Percentiles rank a stretch among this genome's conserved stretches.
These are phyloP conservation scores for Aphelenchoides fujianensis DNA, from an alignment of 1,140 invertebrate species.

Conservation along the genomic window DNA sequence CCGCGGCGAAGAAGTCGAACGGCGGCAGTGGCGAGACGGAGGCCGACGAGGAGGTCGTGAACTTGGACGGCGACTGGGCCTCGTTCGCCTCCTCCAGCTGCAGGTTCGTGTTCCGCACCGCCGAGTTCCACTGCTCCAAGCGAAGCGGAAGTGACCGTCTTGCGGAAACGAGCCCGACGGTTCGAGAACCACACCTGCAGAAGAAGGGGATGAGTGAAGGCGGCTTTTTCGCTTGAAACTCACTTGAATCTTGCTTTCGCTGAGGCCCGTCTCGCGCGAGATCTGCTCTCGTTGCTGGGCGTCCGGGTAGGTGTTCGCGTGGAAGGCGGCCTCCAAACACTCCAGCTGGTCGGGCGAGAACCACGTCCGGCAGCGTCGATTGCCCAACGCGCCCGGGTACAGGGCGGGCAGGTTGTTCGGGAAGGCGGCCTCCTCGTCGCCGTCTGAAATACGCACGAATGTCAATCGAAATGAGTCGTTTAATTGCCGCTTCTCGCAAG, in stretches of 20 bases:
- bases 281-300: constrained; percentile 41
- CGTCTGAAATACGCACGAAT: neutral
- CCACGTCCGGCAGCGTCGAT: constrained; percentile 91
- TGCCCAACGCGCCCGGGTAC: neutral
- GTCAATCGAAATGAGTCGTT: too few relatives aligned
- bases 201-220: constrained; percentile 9
- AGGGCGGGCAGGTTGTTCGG: neutral
- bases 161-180: constrained; percentile 52
- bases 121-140: constrained; percentile 17
- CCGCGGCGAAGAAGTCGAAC: neutral
- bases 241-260: constrained; percentile 57
- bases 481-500: too few relatives aligned
- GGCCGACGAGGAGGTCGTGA: neutral
- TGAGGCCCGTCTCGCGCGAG: constrained; percentile 44
- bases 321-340: constrained; percentile 84
- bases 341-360: constrained; percentile 99
- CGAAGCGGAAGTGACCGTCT: constrained; percentile 17
- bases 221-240: too few relatives aligned
- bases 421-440: neutral
- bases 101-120: neutral
- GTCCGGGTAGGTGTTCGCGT: constrained; percentile 62
- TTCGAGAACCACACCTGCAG: constrained; percentile 59
- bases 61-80: neutral
- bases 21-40: neutral
- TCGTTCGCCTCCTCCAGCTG: neutral